Conservation (phyloP, 2,888 invertebrate species). For the Sceliomorpha sp. region DNA sequence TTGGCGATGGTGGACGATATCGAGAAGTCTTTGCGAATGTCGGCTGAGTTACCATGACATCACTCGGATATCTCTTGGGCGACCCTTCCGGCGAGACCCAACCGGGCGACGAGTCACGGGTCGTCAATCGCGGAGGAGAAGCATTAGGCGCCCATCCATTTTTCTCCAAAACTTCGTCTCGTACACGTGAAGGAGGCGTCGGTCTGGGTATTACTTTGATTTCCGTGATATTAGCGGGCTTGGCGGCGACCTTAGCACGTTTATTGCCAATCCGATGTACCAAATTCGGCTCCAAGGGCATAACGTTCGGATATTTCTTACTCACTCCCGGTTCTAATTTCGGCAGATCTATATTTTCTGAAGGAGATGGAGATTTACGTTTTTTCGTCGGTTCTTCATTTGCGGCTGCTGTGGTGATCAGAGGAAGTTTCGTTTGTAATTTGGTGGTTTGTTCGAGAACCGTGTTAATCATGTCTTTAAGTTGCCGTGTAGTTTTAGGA, state of each 20-base stretch:
- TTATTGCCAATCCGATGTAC: not conserved
- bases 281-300: constrained; percentile 28
- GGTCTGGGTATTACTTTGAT: no score
- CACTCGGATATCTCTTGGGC: no score
- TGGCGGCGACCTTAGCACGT: not conserved
- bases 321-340: constrained; percentile 24
- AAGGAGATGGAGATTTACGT: not conserved
- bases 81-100: no score
- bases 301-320: constrained; percentile 28
- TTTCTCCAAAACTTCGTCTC: no score
- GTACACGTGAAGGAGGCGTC: no score
- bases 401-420: not conserved
- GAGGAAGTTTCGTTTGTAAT: constrained; percentile 16
- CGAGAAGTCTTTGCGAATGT: no score
- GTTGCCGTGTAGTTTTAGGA: constrained; percentile 23
- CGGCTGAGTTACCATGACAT: no score
- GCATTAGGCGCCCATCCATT: no score
- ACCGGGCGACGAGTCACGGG: no score
- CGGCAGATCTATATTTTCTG: not conserved
- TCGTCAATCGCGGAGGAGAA: no score
- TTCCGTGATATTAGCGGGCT: constrained; percentile 7
- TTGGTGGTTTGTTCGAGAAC: constrained; percentile 28
- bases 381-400: not conserved
- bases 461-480: constrained; percentile 29
- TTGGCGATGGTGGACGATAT: no score